Evolutionary conservation across 2,797 vertebrate species (phyloP).

Genomic region (Sphaeramia orbicularis): DNA sequence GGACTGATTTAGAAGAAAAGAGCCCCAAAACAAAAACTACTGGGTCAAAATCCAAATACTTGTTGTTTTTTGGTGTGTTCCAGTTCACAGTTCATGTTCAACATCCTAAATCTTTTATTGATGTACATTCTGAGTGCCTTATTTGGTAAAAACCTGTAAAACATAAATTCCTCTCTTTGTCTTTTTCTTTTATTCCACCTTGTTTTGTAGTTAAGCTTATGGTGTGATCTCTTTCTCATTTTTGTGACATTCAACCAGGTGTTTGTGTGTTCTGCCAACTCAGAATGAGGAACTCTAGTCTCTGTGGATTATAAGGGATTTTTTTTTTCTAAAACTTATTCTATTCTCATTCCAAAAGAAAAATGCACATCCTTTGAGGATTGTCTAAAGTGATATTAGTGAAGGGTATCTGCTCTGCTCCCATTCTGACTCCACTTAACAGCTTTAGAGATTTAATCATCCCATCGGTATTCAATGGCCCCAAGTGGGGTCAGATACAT

Average conservation of each 20-base stretch:
- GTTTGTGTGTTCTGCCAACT: conserved; percentile 25
- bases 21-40: too few relatives aligned
- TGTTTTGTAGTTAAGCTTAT: too few relatives aligned
- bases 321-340: conserved; percentile 14
- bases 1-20: too few relatives aligned
- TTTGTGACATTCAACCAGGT: conserved; percentile 27
- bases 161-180: too few relatives aligned
- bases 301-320: conserved; percentile 22
- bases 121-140: too few relatives aligned
- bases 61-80: too few relatives aligned
- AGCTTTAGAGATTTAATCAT: conserved; percentile 47
- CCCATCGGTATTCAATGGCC: conserved; percentile 31
- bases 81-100: too few relatives aligned
- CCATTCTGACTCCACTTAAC: conserved; percentile 43
- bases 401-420: conserved; percentile 22
- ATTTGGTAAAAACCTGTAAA: too few relatives aligned
- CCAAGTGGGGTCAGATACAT: conserved; percentile 26
- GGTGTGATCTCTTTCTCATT: too few relatives aligned
- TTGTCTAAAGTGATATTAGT: conserved; percentile 21
- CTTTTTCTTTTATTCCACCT: too few relatives aligned
- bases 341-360: conserved; percentile 10
- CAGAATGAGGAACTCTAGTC: neutral
- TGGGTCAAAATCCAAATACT: too few relatives aligned
- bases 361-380: neutral
- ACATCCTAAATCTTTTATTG: too few relatives aligned